Percentiles rank a stretch among this genome's conserved stretches.
phyloP scores from a whole-genome alignment of 2,113 vertebrate species.

The Coregonus clupeaformis region DNA sequence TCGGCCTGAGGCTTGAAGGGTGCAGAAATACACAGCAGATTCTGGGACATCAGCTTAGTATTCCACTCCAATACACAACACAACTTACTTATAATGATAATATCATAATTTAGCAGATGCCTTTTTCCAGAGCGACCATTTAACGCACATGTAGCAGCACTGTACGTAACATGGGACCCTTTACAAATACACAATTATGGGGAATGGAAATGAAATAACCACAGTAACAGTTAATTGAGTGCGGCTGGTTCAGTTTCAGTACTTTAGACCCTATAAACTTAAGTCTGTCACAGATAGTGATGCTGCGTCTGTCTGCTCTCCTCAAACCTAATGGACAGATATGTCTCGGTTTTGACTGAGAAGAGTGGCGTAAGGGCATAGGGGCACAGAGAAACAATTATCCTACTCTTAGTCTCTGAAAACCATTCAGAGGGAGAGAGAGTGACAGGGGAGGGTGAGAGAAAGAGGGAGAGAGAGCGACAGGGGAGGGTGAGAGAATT shows the following conservation, averaged over 20 bases:
- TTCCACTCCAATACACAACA: too few species aligned
- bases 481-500: slow-evolving; percentile 7
- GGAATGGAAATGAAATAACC: too few species aligned
- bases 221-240: neutral
- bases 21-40: slow-evolving; percentile 26
- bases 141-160: too few species aligned
- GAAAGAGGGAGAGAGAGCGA: too few species aligned
- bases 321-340: slow-evolving; percentile 2
- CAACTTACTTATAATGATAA: too few species aligned
- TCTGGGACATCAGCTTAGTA: neutral
- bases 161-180: too few species aligned
- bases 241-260: neutral
- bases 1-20: slow-evolving; percentile 23
- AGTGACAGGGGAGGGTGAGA: neutral
- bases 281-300: neutral
- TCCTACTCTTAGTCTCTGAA: slow-evolving; percentile 6
- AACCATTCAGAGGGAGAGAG: neutral
- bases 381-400: neutral
- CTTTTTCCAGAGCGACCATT: too few species aligned
- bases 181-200: too few species aligned
- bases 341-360: slow-evolving; percentile 1
- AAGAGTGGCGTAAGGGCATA: neutral
- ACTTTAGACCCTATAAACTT: neutral
- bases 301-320: slow-evolving; percentile 4
- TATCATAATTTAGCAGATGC: too few species aligned